Percentiles rank a stretch among this genome's conserved stretches.
These are phyloP conservation scores for Rhynchophorus ferrugineus DNA, from an alignment of 1,140 invertebrate species.

Conservation along the genomic window DNA sequence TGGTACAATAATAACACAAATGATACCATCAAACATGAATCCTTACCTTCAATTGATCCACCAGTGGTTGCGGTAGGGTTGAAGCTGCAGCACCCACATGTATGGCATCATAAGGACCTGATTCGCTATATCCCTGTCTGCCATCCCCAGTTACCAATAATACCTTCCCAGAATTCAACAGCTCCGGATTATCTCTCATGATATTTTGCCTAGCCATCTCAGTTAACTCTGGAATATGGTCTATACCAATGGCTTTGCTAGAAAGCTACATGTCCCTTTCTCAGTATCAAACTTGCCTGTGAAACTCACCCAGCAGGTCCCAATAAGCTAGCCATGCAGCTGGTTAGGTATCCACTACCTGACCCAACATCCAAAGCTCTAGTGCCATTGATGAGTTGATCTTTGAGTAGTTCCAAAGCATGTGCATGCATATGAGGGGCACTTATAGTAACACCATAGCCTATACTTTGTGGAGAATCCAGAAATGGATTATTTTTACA, in stretches of 20 bases:
- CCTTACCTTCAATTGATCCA: conserved; percentile 51
- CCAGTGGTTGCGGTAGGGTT: conserved; percentile 58
- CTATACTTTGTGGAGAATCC: conserved; percentile 84
- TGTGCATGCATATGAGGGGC: conserved; percentile 99
- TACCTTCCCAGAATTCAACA: conserved; percentile 58
- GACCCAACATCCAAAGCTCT: conserved; percentile 90
- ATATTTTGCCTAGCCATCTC: conserved; percentile 70
- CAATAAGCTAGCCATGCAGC: conserved; percentile 89
- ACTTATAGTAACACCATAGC: conserved; percentile 89
- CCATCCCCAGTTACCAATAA: conserved; percentile 81
- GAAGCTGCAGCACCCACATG: conserved; percentile 90
- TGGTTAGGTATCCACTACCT: conserved; percentile 90
- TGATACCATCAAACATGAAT: too few species aligned
- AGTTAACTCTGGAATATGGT: conserved; percentile 85
- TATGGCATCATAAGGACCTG: conserved; percentile 84
- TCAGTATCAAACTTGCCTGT: too few species aligned
- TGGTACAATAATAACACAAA: too few species aligned
- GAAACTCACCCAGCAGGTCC: conserved; percentile 63
- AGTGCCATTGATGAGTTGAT: conserved; percentile 71
- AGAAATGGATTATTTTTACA: conserved; percentile 71
- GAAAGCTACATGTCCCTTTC: too few species aligned
- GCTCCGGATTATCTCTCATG: conserved; percentile 60
- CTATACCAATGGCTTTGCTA: conserved; percentile 72
- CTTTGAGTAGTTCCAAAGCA: conserved; percentile 81
- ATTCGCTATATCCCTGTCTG: conserved; percentile 60